Evolutionary conservation across 2,888 invertebrate genomes (phyloP), one percentile per base, ranked within the genome.

Genomic region (Calliopum simillimum): DNA sequence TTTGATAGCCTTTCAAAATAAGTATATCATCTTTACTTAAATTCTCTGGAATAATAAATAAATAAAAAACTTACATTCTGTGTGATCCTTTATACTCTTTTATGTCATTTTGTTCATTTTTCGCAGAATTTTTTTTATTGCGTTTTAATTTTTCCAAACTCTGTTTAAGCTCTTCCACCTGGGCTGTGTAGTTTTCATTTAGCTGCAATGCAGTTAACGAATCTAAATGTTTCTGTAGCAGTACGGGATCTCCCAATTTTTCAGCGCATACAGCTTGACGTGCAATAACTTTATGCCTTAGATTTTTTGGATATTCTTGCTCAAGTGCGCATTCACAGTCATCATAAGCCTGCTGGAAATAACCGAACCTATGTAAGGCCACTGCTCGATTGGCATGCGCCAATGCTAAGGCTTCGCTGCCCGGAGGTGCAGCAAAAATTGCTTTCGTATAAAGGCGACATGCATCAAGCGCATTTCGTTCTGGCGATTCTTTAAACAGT

Each of bases 311-410:
- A 71, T 82, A 82, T 0, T 78, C 79, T 4, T 73, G 73, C 13
- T 80, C 78, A 21, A 83, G 53, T 0, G 86, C 85, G 68, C 78
- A 80, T 3, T 73, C 73, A 19, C 84, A 84, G 51, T 85, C 85
- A 44, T 81, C 79, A 49, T 81, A 83, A 0, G 85, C 85, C 59
- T 82, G 79, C 19, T 74, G 62, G 56, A 77, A 85, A 43, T 79
- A 82, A 2, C 82, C 82, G 53, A 80, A 79, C 46, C 82, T 79
- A 59, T 82, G 80, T 13, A 85, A 68, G 0, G 82, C 82, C 72
- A 81, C 79, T 2, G 82, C 84, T 1, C 86, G 76, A 74, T 86
- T 86, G 0, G 84, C 86, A 75, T n/a, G n/a, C n/a, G n/a, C n/a
- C n/a, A n/a, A n/a, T n/a, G n/a, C n/a, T n/a, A n/a, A n/a, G n/a